A percentile compares a stretch with the other conserved stretches of the same genome.
Evolutionary conservation across 2,113 vertebrate genomes (phyloP).

Genomic region (Nyctereutes procyonoides): DNA sequence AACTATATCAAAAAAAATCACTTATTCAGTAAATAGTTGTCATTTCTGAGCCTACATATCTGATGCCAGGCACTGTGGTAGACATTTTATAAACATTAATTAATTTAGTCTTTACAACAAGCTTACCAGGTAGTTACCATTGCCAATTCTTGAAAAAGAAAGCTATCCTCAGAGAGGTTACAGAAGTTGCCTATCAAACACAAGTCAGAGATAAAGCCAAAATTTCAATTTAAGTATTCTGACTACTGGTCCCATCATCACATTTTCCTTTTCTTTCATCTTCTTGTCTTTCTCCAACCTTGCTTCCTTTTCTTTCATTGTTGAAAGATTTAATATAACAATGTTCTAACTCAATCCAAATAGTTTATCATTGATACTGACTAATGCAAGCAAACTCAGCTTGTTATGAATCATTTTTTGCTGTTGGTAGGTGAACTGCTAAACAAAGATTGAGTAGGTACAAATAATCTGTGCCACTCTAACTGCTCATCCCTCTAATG

Average conservation of each 20-base stretch:
- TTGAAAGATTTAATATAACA: background rate
- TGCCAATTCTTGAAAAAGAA: background rate
- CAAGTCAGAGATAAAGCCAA: background rate
- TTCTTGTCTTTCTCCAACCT: background rate
- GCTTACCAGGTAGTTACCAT: background rate
- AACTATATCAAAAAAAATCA: background rate
- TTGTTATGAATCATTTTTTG: background rate
- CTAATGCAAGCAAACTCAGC: conserved; percentile 6
- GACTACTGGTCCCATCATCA: background rate
- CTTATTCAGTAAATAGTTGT: background rate
- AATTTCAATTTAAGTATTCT: background rate
- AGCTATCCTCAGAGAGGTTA: background rate
- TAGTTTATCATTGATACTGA: background rate
- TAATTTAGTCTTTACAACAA: background rate
- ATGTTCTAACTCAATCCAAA: background rate
- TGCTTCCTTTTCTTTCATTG: background rate
- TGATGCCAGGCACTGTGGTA: background rate
- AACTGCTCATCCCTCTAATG: background rate
- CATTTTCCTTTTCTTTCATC: background rate
- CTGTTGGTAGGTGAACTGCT: background rate
- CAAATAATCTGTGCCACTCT: background rate
- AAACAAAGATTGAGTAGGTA: background rate
- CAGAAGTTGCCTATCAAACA: background rate
- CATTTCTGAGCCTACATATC: background rate
- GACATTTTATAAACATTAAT: background rate